These are phyloP conservation scores for Megalonaias nervosa DNA, from an alignment of 1,140 invertebrate species.

Conservation along the genomic window DNA sequence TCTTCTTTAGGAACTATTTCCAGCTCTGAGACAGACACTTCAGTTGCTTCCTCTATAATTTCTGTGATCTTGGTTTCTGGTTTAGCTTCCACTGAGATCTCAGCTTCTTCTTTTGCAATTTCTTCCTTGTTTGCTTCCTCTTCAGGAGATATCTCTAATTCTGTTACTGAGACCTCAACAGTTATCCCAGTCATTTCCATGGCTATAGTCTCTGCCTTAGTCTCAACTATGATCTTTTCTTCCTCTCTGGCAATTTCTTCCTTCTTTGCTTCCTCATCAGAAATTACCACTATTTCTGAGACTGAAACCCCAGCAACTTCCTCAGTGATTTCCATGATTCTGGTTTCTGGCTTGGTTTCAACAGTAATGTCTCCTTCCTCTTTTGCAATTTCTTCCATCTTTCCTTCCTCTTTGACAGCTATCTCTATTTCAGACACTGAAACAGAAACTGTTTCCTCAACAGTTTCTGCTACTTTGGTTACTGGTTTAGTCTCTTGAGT, in stretches of 20 bases:
- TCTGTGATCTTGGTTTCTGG: not conserved
- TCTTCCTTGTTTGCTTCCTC: not conserved
- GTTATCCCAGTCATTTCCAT: conserved; percentile 10
- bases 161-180: conserved; percentile 10
- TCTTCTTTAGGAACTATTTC: not conserved
- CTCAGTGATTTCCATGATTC: not conserved
- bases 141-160: conserved; percentile 12
- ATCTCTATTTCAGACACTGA: not conserved
- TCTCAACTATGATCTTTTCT: conserved; percentile 14
- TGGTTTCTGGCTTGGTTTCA: conserved; percentile 9
- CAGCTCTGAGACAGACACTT: conserved; percentile 4
- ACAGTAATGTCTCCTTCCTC: conserved; percentile 8
- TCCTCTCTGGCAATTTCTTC: conserved; percentile 16
- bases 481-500: not conserved
- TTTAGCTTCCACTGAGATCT: no score
- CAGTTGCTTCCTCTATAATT: not conserved
- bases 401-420: not conserved
- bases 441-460: not conserved
- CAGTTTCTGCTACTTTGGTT: not conserved
- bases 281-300: not conserved
- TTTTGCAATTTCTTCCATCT: conserved; percentile 14
- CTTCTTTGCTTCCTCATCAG: not conserved
- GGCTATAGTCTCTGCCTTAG: conserved; percentile 5
- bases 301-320: not conserved
- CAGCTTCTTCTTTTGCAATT: no score